Evolutionary conservation across 2,113 vertebrate species (phyloP), one percentile per base, ranked within the genome.

Genomic region (Emberiza fucata): DNA sequence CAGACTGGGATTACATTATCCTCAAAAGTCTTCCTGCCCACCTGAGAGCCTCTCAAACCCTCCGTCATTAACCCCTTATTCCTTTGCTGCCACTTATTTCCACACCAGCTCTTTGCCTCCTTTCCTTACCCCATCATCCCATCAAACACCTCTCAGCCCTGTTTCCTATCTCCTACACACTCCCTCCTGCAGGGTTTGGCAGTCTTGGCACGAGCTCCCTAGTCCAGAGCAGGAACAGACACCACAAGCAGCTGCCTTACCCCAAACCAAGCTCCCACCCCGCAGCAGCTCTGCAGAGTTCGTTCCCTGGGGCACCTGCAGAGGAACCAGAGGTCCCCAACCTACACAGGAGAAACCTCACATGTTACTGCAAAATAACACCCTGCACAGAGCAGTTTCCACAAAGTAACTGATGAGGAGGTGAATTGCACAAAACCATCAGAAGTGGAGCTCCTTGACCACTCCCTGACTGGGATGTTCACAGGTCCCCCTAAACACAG

Each of bases 291-390:
- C 73, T 73, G 69, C 70, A 64, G 33, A 65, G 39, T 42, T 90
- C 68, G 59, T 23, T 75, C 31, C 42, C n/a, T 37, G 39, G 27
- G 54, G 39, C 39, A 81, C 3, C 4, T 0, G 0, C 2, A 4
- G 60, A 68, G 6, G 5, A 39, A 76, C 8, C 4, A 0, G 40
- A 81, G 21, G 12, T 24, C 51, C 25, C 29, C 65, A 73, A 25
- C 14, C 24, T 14, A 31, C 12, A 17, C 4, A 17, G 37, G 9
- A 54, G 63, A 82, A 83, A 37, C 19, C 45, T n/a, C 65, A n/a
- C 16, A 25, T 0, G 0, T 29, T 27, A 47, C 44, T 64, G 16
- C 48, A 90, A 59, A 88, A 14, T 4, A 71, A 92, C 35, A 54
- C 33, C 7, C 24, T 29, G 21, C 57, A 50, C 11, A 33, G 19